Percentiles rank a stretch among this genome's conserved stretches.
Conservation (phyloP, 2,113 vertebrate species). For the Brachyhypopomus gauderio region DNA sequence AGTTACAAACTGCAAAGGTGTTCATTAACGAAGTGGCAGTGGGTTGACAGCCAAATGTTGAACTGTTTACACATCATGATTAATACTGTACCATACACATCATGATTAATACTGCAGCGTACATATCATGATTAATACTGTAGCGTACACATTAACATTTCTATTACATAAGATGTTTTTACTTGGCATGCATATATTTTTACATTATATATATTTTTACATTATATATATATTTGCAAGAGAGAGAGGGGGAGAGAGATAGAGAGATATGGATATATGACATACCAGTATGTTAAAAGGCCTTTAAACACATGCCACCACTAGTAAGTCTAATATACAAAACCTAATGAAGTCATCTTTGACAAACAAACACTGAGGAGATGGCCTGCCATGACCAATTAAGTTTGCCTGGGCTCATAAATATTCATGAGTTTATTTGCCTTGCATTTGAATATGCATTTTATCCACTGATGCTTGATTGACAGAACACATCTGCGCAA, state of each 20-base stretch:
- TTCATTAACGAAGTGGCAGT: slow-evolving; percentile 29
- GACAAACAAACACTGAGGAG: slow-evolving; percentile 24
- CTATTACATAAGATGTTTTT: too few relatives aligned
- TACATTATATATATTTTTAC: too few relatives aligned
- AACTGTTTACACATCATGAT: slow-evolving; percentile 33
- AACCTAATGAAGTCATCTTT: slow-evolving; percentile 28
- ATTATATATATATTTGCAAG: too few relatives aligned
- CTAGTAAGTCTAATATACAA: background rate
- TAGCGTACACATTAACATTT: too few relatives aligned
- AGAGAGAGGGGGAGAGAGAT: too few relatives aligned
- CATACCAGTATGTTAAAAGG: background rate
- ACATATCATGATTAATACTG: too few relatives aligned
- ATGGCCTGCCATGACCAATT: slow-evolving; percentile 41
- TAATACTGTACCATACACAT: slow-evolving; percentile 27
- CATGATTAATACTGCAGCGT: too few relatives aligned
- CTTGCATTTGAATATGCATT: slow-evolving; percentile 37
- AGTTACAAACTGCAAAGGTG: slow-evolving; percentile 20
- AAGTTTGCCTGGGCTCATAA: slow-evolving; percentile 37
- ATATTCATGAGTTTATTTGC: slow-evolving; percentile 46
- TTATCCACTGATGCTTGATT: slow-evolving; percentile 44
- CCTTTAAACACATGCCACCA: background rate
- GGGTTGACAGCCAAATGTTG: slow-evolving; percentile 19
- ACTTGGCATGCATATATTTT: too few relatives aligned
- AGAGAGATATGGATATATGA: background rate
- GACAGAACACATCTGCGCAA: slow-evolving; percentile 50